Evolutionary conservation across 1,140 invertebrate genomes (phyloP).

Genomic region (Bombyx mori): DNA sequence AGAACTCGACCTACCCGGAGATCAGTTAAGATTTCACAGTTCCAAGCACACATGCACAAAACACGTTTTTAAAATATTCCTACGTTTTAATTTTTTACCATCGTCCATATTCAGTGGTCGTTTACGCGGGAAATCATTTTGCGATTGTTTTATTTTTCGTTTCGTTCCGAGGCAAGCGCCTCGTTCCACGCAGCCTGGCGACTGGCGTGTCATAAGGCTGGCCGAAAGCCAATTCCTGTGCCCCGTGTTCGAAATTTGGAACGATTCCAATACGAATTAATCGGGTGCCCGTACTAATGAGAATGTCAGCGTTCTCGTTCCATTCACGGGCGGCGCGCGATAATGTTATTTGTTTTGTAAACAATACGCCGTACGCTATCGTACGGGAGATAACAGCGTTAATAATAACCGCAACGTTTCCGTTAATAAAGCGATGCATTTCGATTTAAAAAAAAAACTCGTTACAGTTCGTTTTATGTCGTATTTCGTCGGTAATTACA

Average conservation of each 20-base stretch:
- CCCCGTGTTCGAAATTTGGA: conserved; percentile 11
- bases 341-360: conserved; percentile 38
- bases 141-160: conserved; percentile 22
- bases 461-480: no score
- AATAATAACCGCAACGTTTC: conserved; percentile 2
- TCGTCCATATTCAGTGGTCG: conserved; percentile 53
- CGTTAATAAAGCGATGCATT: no score
- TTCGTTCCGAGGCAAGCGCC: conserved; percentile 24
- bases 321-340: conserved; percentile 22
- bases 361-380: conserved; percentile 31
- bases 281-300: conserved; percentile 15
- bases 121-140: conserved; percentile 46
- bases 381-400: conserved; percentile 13
- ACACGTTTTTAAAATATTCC: conserved; percentile 11
- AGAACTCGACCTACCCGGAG: conserved; percentile 12
- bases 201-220: conserved; percentile 41
- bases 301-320: conserved; percentile 15
- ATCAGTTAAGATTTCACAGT: conserved; percentile 12
- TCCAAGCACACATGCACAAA: conserved; percentile 38
- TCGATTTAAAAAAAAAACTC: no score
- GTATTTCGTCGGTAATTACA: no score
- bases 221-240: conserved; percentile 31
- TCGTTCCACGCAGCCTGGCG: conserved; percentile 26
- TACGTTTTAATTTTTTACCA: conserved; percentile 32
- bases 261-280: conserved; percentile 16